Evolutionary conservation across 2,113 vertebrate genomes (phyloP), one percentile per base, ranked within the genome.

Genomic region (Oncorhynchus clarkii): DNA sequence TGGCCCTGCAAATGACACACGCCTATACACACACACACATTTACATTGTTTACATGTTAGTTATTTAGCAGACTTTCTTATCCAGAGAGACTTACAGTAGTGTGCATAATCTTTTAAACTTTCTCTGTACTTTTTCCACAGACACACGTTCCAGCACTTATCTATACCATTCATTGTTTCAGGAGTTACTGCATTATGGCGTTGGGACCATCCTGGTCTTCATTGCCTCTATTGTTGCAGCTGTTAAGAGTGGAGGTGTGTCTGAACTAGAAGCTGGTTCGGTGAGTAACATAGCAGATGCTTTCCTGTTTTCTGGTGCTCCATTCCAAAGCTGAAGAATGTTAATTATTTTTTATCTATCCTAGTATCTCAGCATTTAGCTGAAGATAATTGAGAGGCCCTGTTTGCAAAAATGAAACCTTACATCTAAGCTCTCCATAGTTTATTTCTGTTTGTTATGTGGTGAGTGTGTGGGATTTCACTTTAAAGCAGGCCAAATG

Each of bases 141-240:
- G 22, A 16, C 9, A 9, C 4, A 14, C 16, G 5, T 34, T 22
- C 9, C 16, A 39, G 9, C 34, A 34, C 34, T 39, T 14, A 66
- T 26, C 16, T 68, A 18, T n/a, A 34, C 27, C 49, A 18, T 54
- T 2, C 76, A 29, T 45, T 86, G 12, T 88, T 80, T 89, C 91
- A 99, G 97, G 97, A 98, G 86, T 95, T 97, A 74, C 94, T 99
- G 34, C 96, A 98, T 89, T 98, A 98, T 79, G 84, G 93, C 4
- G 87, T 97, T 0, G 96, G 96, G 4, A 94, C 94, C 13, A 73
- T 96, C 83, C 93, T 99, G 70, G 88, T 98, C 80, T 86, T 96
- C 62, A 95, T 99, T 72, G 97, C 93, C 76, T 96, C 96, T 9
- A 95, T 98, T 67, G 84, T 96, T 4, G 95, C 88, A 2, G 94